Conservation (phyloP, 2,888 invertebrate genomes). For the Lasius fuliginosus region DNA sequence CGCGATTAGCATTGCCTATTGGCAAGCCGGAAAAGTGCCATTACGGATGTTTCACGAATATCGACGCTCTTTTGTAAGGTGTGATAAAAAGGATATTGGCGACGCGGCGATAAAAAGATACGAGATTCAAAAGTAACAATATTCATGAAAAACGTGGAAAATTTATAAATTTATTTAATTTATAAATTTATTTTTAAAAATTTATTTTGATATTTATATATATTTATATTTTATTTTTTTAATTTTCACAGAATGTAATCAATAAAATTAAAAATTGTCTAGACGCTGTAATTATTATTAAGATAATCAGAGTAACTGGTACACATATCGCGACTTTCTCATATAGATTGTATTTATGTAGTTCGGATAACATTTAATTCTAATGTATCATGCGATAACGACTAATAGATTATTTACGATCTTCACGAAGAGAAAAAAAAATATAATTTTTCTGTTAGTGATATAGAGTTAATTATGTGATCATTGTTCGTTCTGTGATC, state of each 20-base stretch:
- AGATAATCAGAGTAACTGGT: too few species aligned
- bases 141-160: neutral
- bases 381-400: too few species aligned
- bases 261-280: too few species aligned
- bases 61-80: slow-evolving; percentile 58
- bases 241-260: neutral
- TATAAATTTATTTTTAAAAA: too few species aligned
- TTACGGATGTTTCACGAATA: slow-evolving; percentile 47
- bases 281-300: neutral
- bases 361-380: too few species aligned
- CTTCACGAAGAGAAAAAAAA: neutral
- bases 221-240: too few species aligned
- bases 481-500: slow-evolving; percentile 36
- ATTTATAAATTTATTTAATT: too few species aligned
- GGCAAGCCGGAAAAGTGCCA: neutral
- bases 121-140: neutral
- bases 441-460: neutral
- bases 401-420: neutral
- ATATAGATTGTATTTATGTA: too few species aligned
- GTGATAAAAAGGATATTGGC: slow-evolving; percentile 20
- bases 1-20: neutral
- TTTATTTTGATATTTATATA: too few species aligned
- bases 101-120: slow-evolving; percentile 69
- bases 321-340: too few species aligned
- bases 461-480: neutral